Conservation (phyloP, 30 jellyfish, hydroid and myxozoan species). For the Cassiopea xamachana region DNA sequence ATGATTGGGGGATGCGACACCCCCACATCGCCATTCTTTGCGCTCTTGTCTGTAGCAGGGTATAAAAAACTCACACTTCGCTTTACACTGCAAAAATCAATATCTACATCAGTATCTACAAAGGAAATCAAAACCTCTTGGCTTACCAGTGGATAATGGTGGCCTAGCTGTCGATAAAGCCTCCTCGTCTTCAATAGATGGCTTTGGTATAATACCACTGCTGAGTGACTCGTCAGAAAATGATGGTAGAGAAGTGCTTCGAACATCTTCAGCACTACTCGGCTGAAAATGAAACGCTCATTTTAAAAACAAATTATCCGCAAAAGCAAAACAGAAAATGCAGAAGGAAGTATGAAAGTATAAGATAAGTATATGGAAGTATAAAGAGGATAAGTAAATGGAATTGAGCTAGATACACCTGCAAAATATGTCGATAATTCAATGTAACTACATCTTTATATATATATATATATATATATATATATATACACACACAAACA, state of each 20-base stretch:
- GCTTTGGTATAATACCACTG: constrained; percentile 50
- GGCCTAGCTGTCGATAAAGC: constrained; percentile 65
- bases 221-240: constrained; percentile 64
- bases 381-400: too few species aligned
- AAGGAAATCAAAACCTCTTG: not conserved
- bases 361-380: too few species aligned
- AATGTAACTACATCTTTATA: too few species aligned
- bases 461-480: too few species aligned
- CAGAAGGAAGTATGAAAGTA: not conserved
- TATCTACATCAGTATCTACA: not conserved
- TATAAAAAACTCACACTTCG: too few species aligned
- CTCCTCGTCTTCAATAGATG: constrained; percentile 59
- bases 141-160: constrained; percentile 56
- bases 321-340: not conserved
- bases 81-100: not conserved
- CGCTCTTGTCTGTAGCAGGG: too few species aligned
- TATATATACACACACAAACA: too few species aligned
- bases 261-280: constrained; percentile 82
- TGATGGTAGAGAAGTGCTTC: constrained; percentile 10
- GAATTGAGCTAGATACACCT: too few species aligned
- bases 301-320: not conserved
- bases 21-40: too few species aligned
- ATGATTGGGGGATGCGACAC: too few species aligned
- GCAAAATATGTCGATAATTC: too few species aligned
- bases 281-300: constrained; percentile 38